phyloP scores from a whole-genome alignment of 1,140 invertebrate species.

The Rhagoletis zephyria region DNA sequence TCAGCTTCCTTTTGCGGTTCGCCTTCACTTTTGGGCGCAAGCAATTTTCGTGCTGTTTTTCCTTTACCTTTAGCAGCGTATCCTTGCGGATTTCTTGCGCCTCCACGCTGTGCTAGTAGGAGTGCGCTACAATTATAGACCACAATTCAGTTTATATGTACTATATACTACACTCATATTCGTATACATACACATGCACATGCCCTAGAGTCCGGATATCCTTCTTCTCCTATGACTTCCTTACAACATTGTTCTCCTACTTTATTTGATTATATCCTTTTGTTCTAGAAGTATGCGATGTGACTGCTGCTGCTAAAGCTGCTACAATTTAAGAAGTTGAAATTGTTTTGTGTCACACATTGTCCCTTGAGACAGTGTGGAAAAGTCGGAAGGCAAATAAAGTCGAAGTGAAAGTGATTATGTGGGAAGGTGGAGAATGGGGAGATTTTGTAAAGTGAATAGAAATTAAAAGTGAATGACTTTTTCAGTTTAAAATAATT shows the following conservation, averaged over 20 bases:
- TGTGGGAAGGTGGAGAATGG: neutral
- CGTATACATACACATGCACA: neutral
- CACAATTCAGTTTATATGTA: too few relatives aligned
- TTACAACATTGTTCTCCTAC: slow-evolving; percentile 8
- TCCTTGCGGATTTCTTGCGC: slow-evolving; percentile 26
- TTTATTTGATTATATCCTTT: slow-evolving; percentile 45
- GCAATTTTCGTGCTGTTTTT: too few relatives aligned
- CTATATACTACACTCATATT: neutral
- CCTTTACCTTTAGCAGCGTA: neutral
- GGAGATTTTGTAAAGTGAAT: neutral
- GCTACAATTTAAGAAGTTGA: slow-evolving; percentile 42
- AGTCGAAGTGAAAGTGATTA: slow-evolving; percentile 24
- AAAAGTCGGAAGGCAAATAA: neutral
- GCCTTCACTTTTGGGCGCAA: too few relatives aligned
- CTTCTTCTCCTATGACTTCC: slow-evolving; percentile 22
- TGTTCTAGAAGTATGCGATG: neutral
- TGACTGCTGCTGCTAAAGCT: slow-evolving; percentile 3
- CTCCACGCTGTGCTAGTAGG: neutral
- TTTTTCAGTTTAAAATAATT: neutral
- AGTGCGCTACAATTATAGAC: too few relatives aligned
- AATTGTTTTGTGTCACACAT: slow-evolving; percentile 43
- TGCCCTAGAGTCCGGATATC: slow-evolving; percentile 30
- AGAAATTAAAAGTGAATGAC: slow-evolving; percentile 44
- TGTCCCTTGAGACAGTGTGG: slow-evolving; percentile 7
- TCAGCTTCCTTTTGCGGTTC: too few relatives aligned